Conservation (phyloP, 2,113 vertebrate genomes). For the Heteronetta atricapilla region DNA sequence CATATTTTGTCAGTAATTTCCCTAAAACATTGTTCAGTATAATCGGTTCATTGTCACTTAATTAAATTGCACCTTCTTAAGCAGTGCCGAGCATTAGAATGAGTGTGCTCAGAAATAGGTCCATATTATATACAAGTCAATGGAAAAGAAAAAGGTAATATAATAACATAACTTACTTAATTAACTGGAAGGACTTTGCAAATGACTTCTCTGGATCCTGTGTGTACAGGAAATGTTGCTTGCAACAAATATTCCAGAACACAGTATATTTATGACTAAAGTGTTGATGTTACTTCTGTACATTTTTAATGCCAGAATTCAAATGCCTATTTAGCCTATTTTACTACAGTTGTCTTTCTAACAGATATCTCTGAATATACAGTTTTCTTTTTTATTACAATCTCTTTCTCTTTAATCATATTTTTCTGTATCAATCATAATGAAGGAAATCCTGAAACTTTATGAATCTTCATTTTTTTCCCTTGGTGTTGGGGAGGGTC, state of each 20-base stretch:
- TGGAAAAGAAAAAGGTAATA: background rate
- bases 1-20: background rate
- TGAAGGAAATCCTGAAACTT: background rate
- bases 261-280: background rate
- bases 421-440: background rate
- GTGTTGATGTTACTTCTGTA: background rate
- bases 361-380: background rate
- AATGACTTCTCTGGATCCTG: background rate
- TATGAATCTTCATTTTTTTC: background rate
- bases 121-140: background rate
- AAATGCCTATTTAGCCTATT: background rate
- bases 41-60: background rate
- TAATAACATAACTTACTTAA: background rate
- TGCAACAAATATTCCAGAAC: background rate
- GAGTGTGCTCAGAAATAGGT: background rate
- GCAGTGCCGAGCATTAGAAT: background rate
- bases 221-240: background rate
- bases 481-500: background rate
- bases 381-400: background rate
- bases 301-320: background rate
- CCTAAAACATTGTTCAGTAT: background rate
- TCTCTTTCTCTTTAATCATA: background rate
- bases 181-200: background rate
- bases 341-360: background rate
- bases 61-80: conserved; percentile 6